Base-by-base conservation (phyloP, 2,113 vertebrate genomes). In the Daubentonia madagascariensis region DNA sequence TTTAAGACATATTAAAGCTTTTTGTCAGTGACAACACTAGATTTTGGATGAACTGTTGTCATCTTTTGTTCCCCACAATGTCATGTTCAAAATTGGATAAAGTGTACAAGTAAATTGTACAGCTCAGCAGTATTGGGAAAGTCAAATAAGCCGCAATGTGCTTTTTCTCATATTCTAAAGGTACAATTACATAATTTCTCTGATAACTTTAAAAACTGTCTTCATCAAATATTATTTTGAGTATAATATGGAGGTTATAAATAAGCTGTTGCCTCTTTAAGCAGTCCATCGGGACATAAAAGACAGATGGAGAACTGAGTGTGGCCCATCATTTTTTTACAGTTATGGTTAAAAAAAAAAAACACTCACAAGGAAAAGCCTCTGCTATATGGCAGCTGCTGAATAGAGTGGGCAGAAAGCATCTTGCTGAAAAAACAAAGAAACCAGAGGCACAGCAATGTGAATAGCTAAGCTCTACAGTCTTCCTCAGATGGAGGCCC, bases 211-310 rank as follows among this genome's bases (percentile, higher is more conserved):
- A 72, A 96, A 96, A 95, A 91, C 4, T 48, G 52, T 6, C 57
- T 96, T 85, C 54, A 76, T 94, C 45, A 94, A 92, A 91, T 94
- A 94, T 75, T 92, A 97, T 93, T 97, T 85, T 92, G 91, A 85
- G 11, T 80, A 63, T 79, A 96, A 85, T 84, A 48, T 93, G 40
- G 32, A 37, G 16, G 11, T 88, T 96, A 95, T 94, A 95, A 94
- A 93, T 84, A 97, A 97, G 94, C 28, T 20, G 28, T 75, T 93
- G 65, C 40, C 37, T 80, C 93, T 93, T 97, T 91, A 94, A 85
- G 59, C 40, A 80, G 81, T 96, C 40, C 22, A 93, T 50, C 84
- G 25, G 50, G 37, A 94, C 16, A 80, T 54, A 94, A 95, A 93
- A 93, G 85, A 92, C 92, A 96, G 92, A 88, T 85, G 86, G 94